Evolutionary conservation across 2,888 invertebrate genomes (phyloP), one percentile per base, ranked within the genome.

Genomic region (Eurois occulta): DNA sequence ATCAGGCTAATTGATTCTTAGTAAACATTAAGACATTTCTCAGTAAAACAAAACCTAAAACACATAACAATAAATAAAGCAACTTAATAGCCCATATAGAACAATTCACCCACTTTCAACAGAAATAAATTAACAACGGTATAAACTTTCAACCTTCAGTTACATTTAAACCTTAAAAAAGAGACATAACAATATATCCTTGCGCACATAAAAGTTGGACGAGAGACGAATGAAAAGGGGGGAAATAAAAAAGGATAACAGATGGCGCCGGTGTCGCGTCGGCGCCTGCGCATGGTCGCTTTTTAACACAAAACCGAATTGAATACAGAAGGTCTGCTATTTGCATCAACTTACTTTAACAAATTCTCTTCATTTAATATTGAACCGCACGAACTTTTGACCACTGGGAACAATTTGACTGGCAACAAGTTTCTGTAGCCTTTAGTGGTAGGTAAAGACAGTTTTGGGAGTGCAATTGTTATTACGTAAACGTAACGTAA

Each of bases 221-320:
- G 79, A 86, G 81, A 81, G 84, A 78, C 80, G 86, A 90, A 87
- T 87, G 88, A 87, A 90, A 89, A 78, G 83, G 86, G 84, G 75
- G 66, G 73, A 88, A 88, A 89, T 88, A 91, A 91, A 92, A 87
- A 91, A 89, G 86, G 75, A 88, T 86, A 91, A 92, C 89, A 88
- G 87, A 91, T 90, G 90, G 89, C 91, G 90, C 72, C 83, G 64
- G 77, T 85, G 88, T 77, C 89, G 86, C 80, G 86, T 52, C 90
- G 92, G 91, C 93, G 93, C 93, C 90, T 86, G 92, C 90, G 92
- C 93, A 90, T 73, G 77, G 87, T 86, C 83, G 81, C 81, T 82
- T 83, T 80, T 60, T 67, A 48, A 10, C 70, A 71, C 24, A 28
- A 2, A 16, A 38, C 21, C 67, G 3, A 38, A 41, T 16, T 28